phyloP scores from a whole-genome alignment of 2,888 invertebrate genomes.

The Syrista parreyssii region DNA sequence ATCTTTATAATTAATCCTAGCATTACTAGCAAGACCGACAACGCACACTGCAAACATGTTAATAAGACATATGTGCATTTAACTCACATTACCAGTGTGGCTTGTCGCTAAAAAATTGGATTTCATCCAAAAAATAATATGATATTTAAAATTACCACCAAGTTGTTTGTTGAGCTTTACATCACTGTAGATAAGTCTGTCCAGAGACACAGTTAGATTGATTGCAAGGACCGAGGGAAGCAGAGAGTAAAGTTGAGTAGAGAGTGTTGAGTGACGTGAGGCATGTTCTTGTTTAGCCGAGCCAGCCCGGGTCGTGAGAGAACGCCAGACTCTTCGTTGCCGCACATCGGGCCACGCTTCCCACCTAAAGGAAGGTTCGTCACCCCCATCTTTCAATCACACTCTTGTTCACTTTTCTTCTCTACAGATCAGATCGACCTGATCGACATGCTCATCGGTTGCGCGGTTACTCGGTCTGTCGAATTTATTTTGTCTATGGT shows the following conservation, averaged over 20 bases:
- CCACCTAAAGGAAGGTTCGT: slow-evolving; percentile 86
- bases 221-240: slow-evolving; percentile 4
- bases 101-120: not conserved
- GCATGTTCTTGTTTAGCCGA: slow-evolving; percentile 78
- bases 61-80: not conserved
- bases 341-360: slow-evolving; percentile 92
- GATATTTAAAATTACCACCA: not conserved
- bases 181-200: not conserved
- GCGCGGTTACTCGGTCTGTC: not conserved
- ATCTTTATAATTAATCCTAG: not conserved
- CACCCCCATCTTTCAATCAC: slow-evolving; percentile 25
- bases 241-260: slow-evolving; percentile 44
- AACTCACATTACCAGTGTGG: not conserved
- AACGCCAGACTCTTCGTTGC: slow-evolving; percentile 84
- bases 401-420: not conserved
- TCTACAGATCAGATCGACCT: not conserved
- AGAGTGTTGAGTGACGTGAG: slow-evolving; percentile 63
- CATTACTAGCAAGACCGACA: not conserved
- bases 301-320: slow-evolving; percentile 86
- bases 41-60: not conserved
- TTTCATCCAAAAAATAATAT: not conserved
- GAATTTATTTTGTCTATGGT: slow-evolving; percentile 12
- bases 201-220: not conserved
- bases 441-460: not conserved
- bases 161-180: slow-evolving; percentile 5